A percentile compares a stretch with the other conserved stretches of the same genome.
phyloP scores from a whole-genome alignment of 2,888 invertebrate species.

The Diaperis boleti region DNA sequence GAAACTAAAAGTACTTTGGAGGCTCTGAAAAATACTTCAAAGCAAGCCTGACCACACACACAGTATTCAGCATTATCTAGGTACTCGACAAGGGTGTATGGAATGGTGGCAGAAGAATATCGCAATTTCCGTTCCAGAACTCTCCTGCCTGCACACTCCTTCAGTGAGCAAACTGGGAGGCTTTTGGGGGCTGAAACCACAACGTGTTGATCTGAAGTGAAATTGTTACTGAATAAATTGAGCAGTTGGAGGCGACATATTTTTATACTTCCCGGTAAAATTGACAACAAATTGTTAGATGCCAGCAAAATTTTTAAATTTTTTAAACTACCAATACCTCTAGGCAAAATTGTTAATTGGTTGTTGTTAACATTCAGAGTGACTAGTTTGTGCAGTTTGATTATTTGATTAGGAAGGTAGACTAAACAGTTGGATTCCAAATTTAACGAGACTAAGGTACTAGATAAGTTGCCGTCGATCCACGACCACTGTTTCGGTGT shows the following conservation, averaged over 20 bases:
- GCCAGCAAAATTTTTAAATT: constrained; percentile 62
- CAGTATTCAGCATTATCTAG: constrained; percentile 75
- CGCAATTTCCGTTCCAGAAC: constrained; percentile 69
- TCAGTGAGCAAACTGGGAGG: constrained; percentile 68
- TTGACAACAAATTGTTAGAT: constrained; percentile 69
- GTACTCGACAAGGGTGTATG: constrained; percentile 71
- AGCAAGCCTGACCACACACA: constrained; percentile 70
- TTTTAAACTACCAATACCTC: constrained; percentile 73
- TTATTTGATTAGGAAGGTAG: constrained; percentile 73
- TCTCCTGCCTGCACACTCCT: constrained; percentile 69
- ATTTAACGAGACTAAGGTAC: constrained; percentile 72
- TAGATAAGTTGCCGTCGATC: constrained; percentile 71
- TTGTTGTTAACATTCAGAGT: constrained; percentile 77
- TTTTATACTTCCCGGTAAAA: constrained; percentile 73
- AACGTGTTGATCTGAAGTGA: neutral
- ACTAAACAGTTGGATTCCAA: constrained; percentile 73
- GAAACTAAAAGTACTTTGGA: constrained; percentile 64
- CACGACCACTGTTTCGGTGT: constrained; percentile 74
- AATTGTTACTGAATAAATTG: constrained; percentile 72
- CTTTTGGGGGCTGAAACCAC: constrained; percentile 49
- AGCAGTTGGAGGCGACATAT: constrained; percentile 69
- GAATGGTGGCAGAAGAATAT: constrained; percentile 72
- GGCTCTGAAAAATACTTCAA: constrained; percentile 57
- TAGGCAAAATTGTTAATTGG: constrained; percentile 71
- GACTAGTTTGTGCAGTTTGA: constrained; percentile 73